Conservation (phyloP, 2,888 invertebrate species). For the Diaperis boleti region DNA sequence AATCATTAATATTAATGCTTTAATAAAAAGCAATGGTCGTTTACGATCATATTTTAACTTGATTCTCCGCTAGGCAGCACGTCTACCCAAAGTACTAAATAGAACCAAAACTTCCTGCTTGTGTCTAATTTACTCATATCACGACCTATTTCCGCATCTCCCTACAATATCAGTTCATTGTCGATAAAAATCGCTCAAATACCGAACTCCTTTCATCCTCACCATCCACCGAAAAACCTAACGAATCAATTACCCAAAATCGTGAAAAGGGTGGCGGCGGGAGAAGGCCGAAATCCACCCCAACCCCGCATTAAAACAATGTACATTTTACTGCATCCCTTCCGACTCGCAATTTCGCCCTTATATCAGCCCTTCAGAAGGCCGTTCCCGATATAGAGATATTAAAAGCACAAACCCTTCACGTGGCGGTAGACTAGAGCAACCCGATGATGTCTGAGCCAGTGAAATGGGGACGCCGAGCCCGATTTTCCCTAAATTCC, state of each 20-base stretch:
- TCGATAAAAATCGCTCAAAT: no score
- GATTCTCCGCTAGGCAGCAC: no score
- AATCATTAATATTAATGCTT: no score
- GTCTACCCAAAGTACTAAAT: no score
- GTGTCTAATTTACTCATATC: no score
- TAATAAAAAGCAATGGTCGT: no score
- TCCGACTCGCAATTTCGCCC: conserved; percentile 22
- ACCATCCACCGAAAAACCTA: no score
- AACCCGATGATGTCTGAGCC: conserved; percentile 39
- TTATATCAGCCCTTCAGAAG: conserved; percentile 16
- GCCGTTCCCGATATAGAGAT: conserved; percentile 23
- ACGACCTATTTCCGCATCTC: no score
- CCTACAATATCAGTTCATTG: no score
- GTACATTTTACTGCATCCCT: conserved; percentile 28
- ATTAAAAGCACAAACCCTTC: conserved; percentile 41
- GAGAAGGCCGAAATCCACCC: conserved; percentile 36
- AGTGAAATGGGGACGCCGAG: conserved; percentile 55
- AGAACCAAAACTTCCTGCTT: no score
- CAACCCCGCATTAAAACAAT: conserved; percentile 40
- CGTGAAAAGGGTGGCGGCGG: conserved; percentile 38
- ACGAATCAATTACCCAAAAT: conserved; percentile 44
- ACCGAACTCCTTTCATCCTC: no score
- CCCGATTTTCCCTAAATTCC: conserved; percentile 63
- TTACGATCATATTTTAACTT: no score
- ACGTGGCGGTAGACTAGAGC: conserved; percentile 32